These are phyloP conservation scores for Gavia stellata DNA, from an alignment of 2,113 vertebrate genomes.

Conservation along the genomic window DNA sequence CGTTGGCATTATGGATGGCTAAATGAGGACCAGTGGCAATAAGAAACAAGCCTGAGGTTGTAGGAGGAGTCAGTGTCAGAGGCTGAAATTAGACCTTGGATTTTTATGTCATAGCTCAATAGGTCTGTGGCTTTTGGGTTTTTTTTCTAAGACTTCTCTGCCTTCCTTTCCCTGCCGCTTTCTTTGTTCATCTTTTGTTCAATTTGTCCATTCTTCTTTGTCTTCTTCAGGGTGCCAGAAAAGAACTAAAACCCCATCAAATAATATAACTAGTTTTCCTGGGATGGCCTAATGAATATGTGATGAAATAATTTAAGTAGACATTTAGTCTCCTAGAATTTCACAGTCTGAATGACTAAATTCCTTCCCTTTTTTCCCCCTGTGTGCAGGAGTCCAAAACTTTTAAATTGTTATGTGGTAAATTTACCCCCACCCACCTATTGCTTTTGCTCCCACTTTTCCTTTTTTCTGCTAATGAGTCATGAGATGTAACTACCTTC, in stretches of 20 bases:
- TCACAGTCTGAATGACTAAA: constrained; percentile 40
- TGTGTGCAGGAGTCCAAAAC: constrained; percentile 19
- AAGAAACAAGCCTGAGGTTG: not conserved
- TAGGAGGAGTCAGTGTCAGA: not conserved
- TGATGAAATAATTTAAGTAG: constrained; percentile 55
- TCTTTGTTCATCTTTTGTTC: constrained; percentile 17
- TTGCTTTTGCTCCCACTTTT: constrained; percentile 58
- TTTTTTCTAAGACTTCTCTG: not conserved
- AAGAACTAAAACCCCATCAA: constrained; percentile 14
- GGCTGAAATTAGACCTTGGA: not conserved
- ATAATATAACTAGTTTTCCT: constrained; percentile 1
- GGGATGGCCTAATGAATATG: constrained; percentile 40
- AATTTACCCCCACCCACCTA: constrained; percentile 61
- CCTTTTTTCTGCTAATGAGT: constrained; percentile 57
- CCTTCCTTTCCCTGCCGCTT: not conserved
- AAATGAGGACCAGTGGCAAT: not conserved
- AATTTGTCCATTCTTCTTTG: not conserved
- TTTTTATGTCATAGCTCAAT: not conserved
- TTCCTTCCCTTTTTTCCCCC: not conserved
- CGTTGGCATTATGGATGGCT: not conserved
- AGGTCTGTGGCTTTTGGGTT: not conserved
- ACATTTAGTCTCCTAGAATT: constrained; percentile 50
- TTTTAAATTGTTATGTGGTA: constrained; percentile 54
- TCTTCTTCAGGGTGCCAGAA: constrained; percentile 9
- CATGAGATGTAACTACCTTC: constrained; percentile 70